Conservation (phyloP, 2,888 invertebrate species). For the Trichopoda pennipes region DNA sequence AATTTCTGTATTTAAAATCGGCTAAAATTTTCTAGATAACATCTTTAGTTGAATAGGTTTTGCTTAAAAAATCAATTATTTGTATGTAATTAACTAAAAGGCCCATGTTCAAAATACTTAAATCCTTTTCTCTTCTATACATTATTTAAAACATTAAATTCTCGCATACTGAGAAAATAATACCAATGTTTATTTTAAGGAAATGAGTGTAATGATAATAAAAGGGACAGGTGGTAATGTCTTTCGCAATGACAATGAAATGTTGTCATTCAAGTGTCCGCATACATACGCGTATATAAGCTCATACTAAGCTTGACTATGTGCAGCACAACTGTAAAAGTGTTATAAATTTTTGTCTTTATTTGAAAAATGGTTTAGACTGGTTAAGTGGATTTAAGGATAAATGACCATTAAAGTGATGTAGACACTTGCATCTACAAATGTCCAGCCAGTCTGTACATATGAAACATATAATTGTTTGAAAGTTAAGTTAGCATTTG, state of each 20-base stretch:
- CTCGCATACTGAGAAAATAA: background rate
- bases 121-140: too few species aligned
- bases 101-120: too few species aligned
- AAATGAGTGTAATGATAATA: slow-evolving; percentile 41
- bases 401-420: slow-evolving; percentile 59
- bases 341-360: slow-evolving; percentile 6
- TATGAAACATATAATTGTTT: slow-evolving; percentile 43
- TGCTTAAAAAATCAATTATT: too few species aligned
- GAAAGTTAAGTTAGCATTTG: slow-evolving; percentile 63
- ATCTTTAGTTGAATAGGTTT: too few species aligned
- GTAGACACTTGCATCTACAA: slow-evolving; percentile 36
- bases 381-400: slow-evolving; percentile 55
- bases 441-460: slow-evolving; percentile 2
- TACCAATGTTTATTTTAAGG: slow-evolving; percentile 45
- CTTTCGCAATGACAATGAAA: slow-evolving; percentile 53
- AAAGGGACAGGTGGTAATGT: slow-evolving; percentile 40
- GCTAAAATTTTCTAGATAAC: too few species aligned
- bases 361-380: slow-evolving; percentile 19
- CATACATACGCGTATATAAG: background rate
- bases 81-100: too few species aligned
- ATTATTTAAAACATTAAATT: slow-evolving; percentile 18
- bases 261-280: background rate
- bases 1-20: too few species aligned
- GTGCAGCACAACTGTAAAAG: slow-evolving; percentile 20
- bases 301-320: slow-evolving; percentile 4